Conservation (phyloP, 2,113 vertebrate species). For the Orycteropus afer region DNA sequence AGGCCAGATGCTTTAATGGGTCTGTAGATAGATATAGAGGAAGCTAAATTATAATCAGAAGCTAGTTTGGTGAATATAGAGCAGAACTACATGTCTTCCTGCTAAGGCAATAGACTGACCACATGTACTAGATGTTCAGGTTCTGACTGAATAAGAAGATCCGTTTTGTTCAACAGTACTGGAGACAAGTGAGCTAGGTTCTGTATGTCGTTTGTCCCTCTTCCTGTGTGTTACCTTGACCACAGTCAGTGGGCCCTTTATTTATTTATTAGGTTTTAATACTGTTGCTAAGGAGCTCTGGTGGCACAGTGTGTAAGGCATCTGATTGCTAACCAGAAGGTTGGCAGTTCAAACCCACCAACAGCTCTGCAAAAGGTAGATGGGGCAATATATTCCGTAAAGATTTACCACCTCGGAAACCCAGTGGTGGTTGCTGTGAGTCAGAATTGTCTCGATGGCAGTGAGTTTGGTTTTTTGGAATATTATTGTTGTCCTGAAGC, state of each 20-base stretch:
- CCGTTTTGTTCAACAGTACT: slow-evolving; percentile 21
- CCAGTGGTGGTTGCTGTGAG: no score
- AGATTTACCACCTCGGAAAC: no score
- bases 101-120: not conserved
- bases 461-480: no score
- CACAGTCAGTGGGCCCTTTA: not conserved
- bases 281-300: not conserved
- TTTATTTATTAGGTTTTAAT: not conserved
- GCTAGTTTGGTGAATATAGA: not conserved
- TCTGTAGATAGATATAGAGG: not conserved
- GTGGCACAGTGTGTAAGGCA: no score
- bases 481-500: no score
- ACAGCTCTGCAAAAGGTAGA: no score
- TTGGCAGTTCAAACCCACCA: no score
- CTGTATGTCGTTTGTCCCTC: not conserved
- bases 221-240: not conserved
- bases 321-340: no score
- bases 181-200: slow-evolving; percentile 16
- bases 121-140: slow-evolving; percentile 23
- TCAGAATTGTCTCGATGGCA: no score
- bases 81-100: slow-evolving; percentile 6
- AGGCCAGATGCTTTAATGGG: not conserved
- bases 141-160: not conserved
- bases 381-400: no score
- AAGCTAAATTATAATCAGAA: slow-evolving; percentile 59